Evolutionary conservation across 1,140 invertebrate genomes (phyloP), one percentile per base, ranked within the genome.

Genomic region (Agrilus planipennis): DNA sequence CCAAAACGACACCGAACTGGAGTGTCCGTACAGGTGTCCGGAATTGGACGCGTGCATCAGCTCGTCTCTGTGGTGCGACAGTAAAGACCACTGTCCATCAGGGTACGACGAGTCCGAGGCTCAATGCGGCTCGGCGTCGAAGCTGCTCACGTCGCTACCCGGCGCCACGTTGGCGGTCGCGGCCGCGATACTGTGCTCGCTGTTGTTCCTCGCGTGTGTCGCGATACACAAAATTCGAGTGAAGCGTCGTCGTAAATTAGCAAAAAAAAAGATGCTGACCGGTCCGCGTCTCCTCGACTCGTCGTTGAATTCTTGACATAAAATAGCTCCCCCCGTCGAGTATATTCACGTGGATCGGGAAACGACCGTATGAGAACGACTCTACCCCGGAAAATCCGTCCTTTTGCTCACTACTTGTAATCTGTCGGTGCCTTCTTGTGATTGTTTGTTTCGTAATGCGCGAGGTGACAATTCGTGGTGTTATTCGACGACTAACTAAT

Each of bases 31-130:
- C 54, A 80, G 81, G 57, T 92, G 88, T 62, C 87, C 87, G 6
- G 87, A 91, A 61, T 65, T 92, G 41, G 83, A 88, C 54, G 87
- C 87, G 15, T 92, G 89, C 57, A 91, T 91, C 43, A 81, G 81
- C 46, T 66, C 81, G 4, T 74, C 75, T 30, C 64, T 92, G 21
- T 90, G 87, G 85, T 92, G 88, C 60, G 86, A 92, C 61, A 87
- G 88, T 25, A 74, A 73, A 47, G 65, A 75, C 20, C 83, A 89
- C 60, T 89, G 86, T 57, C 86, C 86, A 12, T 87, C 84, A 4
- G 85, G 85, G 7, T 82, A 77, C 53, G 85, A 89, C 54, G 86
- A 90, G 62, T 74, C 73, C 18, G 76, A 80, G 50, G 69, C 73
- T 15, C 71, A 81, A 46, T 82, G 79, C 54, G 79, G 77, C 20